These are phyloP conservation scores for Anarrhichthys ocellatus DNA, from an alignment of 2,113 vertebrate species.

Conservation along the genomic window DNA sequence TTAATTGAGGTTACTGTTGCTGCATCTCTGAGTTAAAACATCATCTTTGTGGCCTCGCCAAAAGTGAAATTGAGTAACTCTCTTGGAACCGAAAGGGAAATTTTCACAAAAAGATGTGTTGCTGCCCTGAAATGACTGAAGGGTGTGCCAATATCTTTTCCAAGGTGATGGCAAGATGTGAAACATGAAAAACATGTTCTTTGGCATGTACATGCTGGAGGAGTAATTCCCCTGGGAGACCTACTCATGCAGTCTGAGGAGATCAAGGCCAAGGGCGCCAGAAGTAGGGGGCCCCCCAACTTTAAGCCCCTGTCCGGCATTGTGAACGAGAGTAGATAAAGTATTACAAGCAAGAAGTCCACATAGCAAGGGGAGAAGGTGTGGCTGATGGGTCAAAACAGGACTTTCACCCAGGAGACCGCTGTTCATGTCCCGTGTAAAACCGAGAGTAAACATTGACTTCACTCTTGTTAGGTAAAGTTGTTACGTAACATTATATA, in stretches of 20 bases:
- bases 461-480: not conserved
- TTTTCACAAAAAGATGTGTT: slow-evolving; percentile 9
- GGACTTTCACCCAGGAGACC: not conserved
- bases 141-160: slow-evolving; percentile 16
- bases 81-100: slow-evolving; percentile 6
- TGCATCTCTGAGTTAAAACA: not conserved
- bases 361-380: too few species aligned
- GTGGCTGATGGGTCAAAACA: too few species aligned
- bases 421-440: too few species aligned
- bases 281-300: not conserved
- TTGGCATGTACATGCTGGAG: slow-evolving; percentile 15
- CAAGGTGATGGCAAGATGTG: slow-evolving; percentile 11
- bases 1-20: slow-evolving; percentile 12
- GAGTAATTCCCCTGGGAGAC: slow-evolving; percentile 14
- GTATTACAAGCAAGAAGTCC: too few species aligned
- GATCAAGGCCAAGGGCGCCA: not conserved
- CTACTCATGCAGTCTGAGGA: slow-evolving; percentile 9
- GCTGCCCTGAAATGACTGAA: slow-evolving; percentile 10
- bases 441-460: not conserved
- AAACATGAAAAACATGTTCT: slow-evolving; percentile 34
- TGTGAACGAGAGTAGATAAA: too few species aligned
- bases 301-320: too few species aligned
- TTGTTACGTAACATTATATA: not conserved
- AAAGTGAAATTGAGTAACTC: not conserved
- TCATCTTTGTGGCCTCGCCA: not conserved